Evolutionary conservation across 2,113 vertebrate species (phyloP), one percentile per base, ranked within the genome.

Genomic region (Tetraodon nigroviridis): DNA sequence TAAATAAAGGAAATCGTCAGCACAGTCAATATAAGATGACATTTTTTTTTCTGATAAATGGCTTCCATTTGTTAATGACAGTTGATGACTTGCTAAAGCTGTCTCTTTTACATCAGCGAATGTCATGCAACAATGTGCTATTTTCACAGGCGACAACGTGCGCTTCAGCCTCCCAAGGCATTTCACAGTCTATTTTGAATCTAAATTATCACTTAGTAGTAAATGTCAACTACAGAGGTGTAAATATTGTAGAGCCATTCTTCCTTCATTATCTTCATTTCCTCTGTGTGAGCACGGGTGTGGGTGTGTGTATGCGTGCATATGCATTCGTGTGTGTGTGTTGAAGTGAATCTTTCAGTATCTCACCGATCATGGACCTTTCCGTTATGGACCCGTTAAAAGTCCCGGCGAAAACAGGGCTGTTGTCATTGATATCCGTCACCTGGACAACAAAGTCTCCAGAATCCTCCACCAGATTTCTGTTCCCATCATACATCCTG

Each of bases 371-470:
- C 0, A 19, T 5, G 0, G 95, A 93, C 85, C 94, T 92, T 77
- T 99, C 97, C 1, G 71, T 79, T 13, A 99, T 89, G 1, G 93
- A 94, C 0, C 90, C 93, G 0, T 92, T 94, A 73, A 87, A 92
- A 5, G 56, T 73, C 45, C 71, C 78, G 0, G 85, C 78, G 71
- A 99, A 99, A 45, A 91, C 82, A 0, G 97, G 97, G 2, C 7
- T 84, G 6, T 99, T 94, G 87, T 99, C 97, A 1, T 99, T 98
- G 53, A 98, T 82, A 1, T 99, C 97, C 0, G 86, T 86, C 15
- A 99, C 92, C 24, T 92, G 90, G 62, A 99, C 89, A 0, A 79
- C 78, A 78, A 99, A 99, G 0, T 69, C 76, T 10, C 92, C 92
- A 0, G 91, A 71, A 0, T 81, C 51, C 14, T 97, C 96, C 42